Base-by-base conservation (phyloP, 2,888 invertebrate species). In the Ceraclea dissimilis region DNA sequence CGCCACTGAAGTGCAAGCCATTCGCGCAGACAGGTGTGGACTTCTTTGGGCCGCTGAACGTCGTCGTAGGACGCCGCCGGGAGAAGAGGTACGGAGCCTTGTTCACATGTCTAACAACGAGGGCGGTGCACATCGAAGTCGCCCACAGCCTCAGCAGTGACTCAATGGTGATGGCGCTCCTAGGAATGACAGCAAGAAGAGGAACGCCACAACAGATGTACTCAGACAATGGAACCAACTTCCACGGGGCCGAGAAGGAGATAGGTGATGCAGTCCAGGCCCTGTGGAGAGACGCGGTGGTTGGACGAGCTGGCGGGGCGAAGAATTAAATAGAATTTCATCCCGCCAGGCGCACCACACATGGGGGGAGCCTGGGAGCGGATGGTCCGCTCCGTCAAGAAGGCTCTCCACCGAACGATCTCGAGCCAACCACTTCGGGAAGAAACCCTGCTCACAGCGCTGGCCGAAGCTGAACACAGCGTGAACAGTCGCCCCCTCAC, bases 311-410 rank as follows among this genome's bases (percentile, higher is more conserved):
- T 18, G 11, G 11, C 47, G 8, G 11, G 2, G 4, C 2, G 19
- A 5, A 18, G 47, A 4, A 52, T 63, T 2, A 55, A 59, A 21
- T 63, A 62, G 64, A 51, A 55, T 6, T 65, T 64, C 47, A 65
- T 59, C 21, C 62, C 62, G 2, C 65, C 63, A 17, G 58, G 56
- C 1, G 52, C 62, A 2, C 63, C 63, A 1, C 63, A 63, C 46
- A 61, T 60, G 50, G 63, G 52, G 5, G 49, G 49, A 49, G 49
- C 22, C 22, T 49, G 49, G 31, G 49, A 31, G 8, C 6, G 31
- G 5, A 5, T 49, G 2, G 49, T 49, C 2, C 20, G 22, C 2
- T 19, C 61, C 6, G 51, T 62, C 8, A 63, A 63, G 47, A 54
- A 26, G 1, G 59, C 64, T 1, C 22, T 67, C 2, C 49, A 48